phyloP scores from a whole-genome alignment of 2,888 invertebrate genomes.

The Linnaemya vulpina region DNA sequence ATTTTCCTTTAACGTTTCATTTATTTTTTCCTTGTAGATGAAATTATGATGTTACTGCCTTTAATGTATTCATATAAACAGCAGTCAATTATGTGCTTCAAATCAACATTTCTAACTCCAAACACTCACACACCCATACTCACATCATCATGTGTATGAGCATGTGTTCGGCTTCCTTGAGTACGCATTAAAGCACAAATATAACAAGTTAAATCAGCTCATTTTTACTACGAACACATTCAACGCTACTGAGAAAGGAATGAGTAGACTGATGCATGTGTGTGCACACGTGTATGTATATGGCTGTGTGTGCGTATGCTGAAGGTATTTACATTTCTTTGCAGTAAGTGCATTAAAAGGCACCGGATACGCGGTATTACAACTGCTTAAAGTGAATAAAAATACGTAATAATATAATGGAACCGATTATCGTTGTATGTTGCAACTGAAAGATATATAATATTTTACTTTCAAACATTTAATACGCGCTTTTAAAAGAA shows the following conservation, averaged over 20 bases:
- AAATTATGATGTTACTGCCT: constrained; percentile 53
- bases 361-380: constrained; percentile 59
- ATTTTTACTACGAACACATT: constrained; percentile 11
- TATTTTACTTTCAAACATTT: too few relatives aligned
- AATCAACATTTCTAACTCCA: constrained; percentile 67
- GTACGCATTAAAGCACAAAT: constrained; percentile 64
- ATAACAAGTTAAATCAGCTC: constrained; percentile 59
- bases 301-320: background rate
- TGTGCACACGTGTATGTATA: too few relatives aligned
- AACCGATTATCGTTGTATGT: background rate
- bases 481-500: too few relatives aligned
- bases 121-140: constrained; percentile 5
- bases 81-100: constrained; percentile 79
- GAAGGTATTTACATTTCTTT: constrained; percentile 12
- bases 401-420: constrained; percentile 14
- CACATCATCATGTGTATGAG: background rate
- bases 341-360: constrained; percentile 56
- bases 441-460: too few relatives aligned
- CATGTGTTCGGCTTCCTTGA: constrained; percentile 28
- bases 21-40: background rate
- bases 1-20: constrained; percentile 5
- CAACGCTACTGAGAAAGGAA: background rate
- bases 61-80: constrained; percentile 57
- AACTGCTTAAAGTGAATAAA: constrained; percentile 35
- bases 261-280: too few relatives aligned